phyloP scores from a whole-genome alignment of 2,113 vertebrate species.

The Bostrychus sinensis region DNA sequence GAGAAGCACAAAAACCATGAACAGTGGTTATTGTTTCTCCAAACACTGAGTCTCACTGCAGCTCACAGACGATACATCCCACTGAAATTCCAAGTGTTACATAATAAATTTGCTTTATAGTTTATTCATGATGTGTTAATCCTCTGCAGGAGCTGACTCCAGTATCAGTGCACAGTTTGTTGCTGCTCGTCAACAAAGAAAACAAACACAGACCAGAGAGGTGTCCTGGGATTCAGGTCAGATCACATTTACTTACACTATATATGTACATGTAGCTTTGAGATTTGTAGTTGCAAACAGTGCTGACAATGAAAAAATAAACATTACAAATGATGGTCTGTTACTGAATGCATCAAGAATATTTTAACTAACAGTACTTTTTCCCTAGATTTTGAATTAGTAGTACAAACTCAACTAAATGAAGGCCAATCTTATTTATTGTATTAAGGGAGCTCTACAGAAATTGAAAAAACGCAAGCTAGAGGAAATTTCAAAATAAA shows the following conservation, averaged over 20 bases:
- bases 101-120: slow-evolving; percentile 12
- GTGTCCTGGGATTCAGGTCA: slow-evolving; percentile 82
- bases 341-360: too few species aligned
- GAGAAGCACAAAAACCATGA: slow-evolving; percentile 25
- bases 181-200: slow-evolving; percentile 87
- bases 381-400: too few species aligned
- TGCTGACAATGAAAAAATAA: too few species aligned
- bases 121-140: slow-evolving; percentile 2
- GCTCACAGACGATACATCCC: neutral
- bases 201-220: slow-evolving; percentile 71
- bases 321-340: too few species aligned
- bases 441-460: too few species aligned
- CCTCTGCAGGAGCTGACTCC: slow-evolving; percentile 70
- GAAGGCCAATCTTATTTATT: too few species aligned
- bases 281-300: too few species aligned
- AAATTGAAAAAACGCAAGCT: too few species aligned
- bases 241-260: slow-evolving; percentile 1
- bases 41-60: neutral
- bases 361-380: too few species aligned
- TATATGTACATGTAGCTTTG: too few species aligned
- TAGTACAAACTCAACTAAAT: too few species aligned
- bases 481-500: too few species aligned
- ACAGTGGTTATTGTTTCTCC: neutral
- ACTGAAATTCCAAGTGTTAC: slow-evolving; percentile 23
- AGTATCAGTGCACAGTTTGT: slow-evolving; percentile 70